phyloP scores from a whole-genome alignment of 2,113 vertebrate species.

The Progne subis region DNA sequence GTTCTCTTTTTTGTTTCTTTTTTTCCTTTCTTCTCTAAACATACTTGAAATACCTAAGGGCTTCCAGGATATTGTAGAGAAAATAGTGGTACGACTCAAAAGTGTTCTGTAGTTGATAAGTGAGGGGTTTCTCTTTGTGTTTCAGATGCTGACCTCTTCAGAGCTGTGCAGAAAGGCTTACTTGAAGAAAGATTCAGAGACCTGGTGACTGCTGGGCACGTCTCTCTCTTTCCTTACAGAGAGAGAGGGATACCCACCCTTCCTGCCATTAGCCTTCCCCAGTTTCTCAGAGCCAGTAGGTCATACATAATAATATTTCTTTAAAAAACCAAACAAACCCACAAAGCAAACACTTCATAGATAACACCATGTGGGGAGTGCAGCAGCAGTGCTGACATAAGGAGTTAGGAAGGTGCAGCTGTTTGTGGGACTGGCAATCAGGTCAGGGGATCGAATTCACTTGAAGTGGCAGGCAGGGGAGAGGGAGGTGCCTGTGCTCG shows the following conservation, averaged over 20 bases:
- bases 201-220: background rate
- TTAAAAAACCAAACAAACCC: background rate
- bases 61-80: background rate
- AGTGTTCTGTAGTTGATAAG: background rate
- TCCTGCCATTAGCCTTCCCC: conserved; percentile 11
- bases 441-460: background rate
- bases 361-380: background rate
- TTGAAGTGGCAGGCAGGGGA: background rate
- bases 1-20: background rate
- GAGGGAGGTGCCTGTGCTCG: background rate
- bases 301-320: background rate
- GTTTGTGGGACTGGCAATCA: background rate
- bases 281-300: background rate
- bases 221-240: background rate
- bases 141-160: background rate
- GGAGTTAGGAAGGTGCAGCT: background rate
- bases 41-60: background rate
- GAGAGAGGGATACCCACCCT: background rate
- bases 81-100: background rate
- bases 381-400: background rate
- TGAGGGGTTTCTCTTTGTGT: background rate
- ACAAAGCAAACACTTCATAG: background rate
- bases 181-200: background rate
- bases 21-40: background rate
- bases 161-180: background rate